Base-by-base conservation (phyloP, 2,888 invertebrate genomes). In the Rhamnusium bicolor region DNA sequence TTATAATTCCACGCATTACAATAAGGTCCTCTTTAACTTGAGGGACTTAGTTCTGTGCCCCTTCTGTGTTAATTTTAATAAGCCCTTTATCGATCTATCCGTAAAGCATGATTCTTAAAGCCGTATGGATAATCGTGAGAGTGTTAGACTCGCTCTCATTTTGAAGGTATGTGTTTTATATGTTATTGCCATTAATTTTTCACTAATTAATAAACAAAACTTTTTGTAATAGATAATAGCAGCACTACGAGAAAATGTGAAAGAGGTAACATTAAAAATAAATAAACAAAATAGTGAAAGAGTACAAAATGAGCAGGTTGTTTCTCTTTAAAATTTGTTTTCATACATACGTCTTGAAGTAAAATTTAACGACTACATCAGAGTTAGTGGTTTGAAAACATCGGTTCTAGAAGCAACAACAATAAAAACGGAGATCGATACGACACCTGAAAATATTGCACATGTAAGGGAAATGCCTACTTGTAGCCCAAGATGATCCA, bases 1-100 rank as follows among this genome's bases (percentile, higher is more conserved):
- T 61, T 47, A 61, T 61, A 61, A 61, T 61, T 61, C 47, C 46
- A 47, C 10, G 61, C 61, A 40, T 61, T 24, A 61, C 61, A 61
- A 61, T 58, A 24, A 61, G 40, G 46, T 46, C 40, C 61, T 61
- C 40, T 61, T 61, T 61, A 46, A 14, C 46, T 21, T 14, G n/a
- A 61, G 47, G 47, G 47, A 46, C 14, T 61, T 61, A 46, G 19
- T 24, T 19, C 14, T 19, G 18, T 14, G 46, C 7, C 47, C 19
- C 14, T 47, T 61, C 14, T 19, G 61, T 32, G 29, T 32, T 32
- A 58, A 32, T 58, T 32, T 32, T 58, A 58, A 12, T 58, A 58
- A 58, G 4, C 32, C 58, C 58, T 58, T 58, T 58, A 58, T 58
- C 32, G 58, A 58, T 29, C 40, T 32, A 58, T 58, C 7, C 18